Evolutionary conservation across 2,113 vertebrate species (phyloP), one percentile per base, ranked within the genome.

Genomic region (Dasyprocta punctata): DNA sequence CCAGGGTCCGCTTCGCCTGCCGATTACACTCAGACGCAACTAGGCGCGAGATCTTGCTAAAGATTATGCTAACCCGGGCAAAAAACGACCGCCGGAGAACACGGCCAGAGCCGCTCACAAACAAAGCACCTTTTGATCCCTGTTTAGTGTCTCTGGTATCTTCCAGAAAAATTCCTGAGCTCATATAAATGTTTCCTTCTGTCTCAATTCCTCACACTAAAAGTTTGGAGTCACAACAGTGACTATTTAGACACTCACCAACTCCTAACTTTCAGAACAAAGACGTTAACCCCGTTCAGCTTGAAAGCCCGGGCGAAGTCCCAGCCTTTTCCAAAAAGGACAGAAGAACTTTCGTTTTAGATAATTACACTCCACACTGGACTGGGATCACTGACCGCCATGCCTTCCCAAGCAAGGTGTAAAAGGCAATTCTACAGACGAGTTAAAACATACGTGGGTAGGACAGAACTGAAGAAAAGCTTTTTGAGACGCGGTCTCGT

Each of bases 191-290:
- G 82, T 90, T 90, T 94, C 91, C 56, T 92, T 86, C 96, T 49
- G 78, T 83, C 86, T 95, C 92, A 54, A 67, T 94, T 89, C 92
- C 94, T 86, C 83, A 49, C 65, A 95, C 80, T 93, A 96, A 98
- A 96, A 97, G 97, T 96, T 97, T 97, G 77, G 86, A 97, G 96
- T 93, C 73, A 96, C 93, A 98, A 96, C 95, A 96, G 86, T 52
- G 69, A 94, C 81, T 95, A 93, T 95, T 95, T 89, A 94, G 75
- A 98, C 85, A 90, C 60, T 58, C 97, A 94, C 95, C 92, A 95
- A 96, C 86, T 78, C 87, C 81, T 88, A 73, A 85, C 81, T 87
- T 93, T 84, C 47, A 75, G 14, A 77, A 93, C 5, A 6, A 89
- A 49, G 73, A 41, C 5, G 20, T 60, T 58, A 7, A 30, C 86